These are phyloP conservation scores for Orchesellides sinensis DNA, from an alignment of 2,888 invertebrate genomes.

Conservation along the genomic window DNA sequence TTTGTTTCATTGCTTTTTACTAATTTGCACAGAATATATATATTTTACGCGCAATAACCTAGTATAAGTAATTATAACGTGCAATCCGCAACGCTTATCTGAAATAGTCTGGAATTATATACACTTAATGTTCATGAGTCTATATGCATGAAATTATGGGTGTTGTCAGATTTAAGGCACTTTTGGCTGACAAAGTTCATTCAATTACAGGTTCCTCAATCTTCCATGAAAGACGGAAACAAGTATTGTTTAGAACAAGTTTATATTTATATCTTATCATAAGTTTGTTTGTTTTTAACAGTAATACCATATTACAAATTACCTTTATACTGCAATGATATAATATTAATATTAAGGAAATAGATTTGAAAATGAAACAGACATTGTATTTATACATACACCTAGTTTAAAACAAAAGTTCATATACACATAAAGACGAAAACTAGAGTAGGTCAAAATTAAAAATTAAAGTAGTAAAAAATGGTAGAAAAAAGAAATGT, in stretches of 20 bases:
- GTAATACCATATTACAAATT: neutral
- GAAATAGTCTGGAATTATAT: slow-evolving; percentile 7
- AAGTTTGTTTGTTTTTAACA: neutral
- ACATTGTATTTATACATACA: neutral
- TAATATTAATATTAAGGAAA: no score
- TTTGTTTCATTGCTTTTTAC: no score
- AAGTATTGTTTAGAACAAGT: no score
- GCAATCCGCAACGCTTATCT: no score
- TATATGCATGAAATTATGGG: neutral
- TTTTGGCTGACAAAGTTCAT: slow-evolving; percentile 12
- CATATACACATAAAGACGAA: neutral
- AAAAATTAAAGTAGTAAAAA: neutral
- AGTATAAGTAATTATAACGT: no score
- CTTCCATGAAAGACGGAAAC: neutral
- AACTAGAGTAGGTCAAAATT: neutral
- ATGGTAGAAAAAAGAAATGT: neutral
- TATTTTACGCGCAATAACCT: no score
- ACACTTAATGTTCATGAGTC: slow-evolving; percentile 22
- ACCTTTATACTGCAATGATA: no score
- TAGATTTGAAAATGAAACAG: no score
- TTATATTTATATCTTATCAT: neutral
- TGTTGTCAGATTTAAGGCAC: slow-evolving; percentile 11
- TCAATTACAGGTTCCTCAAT: neutral
- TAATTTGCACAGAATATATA: no score
- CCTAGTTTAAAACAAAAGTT: neutral